These are phyloP conservation scores for Styela clava DNA, from an alignment of 23 tunicate species.

Conservation along the genomic window DNA sequence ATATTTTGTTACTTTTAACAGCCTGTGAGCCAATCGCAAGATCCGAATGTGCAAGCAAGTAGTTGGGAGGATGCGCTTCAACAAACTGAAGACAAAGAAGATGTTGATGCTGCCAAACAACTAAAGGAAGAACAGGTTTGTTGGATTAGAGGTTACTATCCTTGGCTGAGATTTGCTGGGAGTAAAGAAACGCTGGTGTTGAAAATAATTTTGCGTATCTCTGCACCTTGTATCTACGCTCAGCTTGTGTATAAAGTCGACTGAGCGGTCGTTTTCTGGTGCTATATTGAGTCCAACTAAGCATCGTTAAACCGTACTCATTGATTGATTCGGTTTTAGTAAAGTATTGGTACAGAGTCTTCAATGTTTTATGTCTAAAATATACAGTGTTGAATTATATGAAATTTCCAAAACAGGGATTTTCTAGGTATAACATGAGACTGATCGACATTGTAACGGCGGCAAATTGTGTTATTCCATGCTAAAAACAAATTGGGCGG, in stretches of 20 bases:
- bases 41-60: conserved; percentile 15
- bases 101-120: conserved; percentile 76
- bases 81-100: conserved; percentile 83
- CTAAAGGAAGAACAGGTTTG: conserved; percentile 78
- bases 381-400: too few species aligned
- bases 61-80: conserved; percentile 68
- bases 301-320: background rate
- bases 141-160: too few species aligned
- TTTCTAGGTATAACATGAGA: too few species aligned
- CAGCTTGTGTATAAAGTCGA: background rate
- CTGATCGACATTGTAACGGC: too few species aligned
- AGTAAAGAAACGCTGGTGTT: too few species aligned
- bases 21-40: too few species aligned
- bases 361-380: too few species aligned
- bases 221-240: background rate
- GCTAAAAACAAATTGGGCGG: too few species aligned
- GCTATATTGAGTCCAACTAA: background rate
- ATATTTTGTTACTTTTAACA: too few species aligned
- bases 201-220: background rate
- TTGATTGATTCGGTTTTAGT: background rate
- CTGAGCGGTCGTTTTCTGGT: conserved; percentile 1
- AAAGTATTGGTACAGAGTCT: background rate
- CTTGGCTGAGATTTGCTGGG: background rate
- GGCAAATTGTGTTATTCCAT: too few species aligned
- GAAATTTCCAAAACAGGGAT: too few species aligned